Conservation (phyloP, 2,797 vertebrate species). For the Ciconia nigra region DNA sequence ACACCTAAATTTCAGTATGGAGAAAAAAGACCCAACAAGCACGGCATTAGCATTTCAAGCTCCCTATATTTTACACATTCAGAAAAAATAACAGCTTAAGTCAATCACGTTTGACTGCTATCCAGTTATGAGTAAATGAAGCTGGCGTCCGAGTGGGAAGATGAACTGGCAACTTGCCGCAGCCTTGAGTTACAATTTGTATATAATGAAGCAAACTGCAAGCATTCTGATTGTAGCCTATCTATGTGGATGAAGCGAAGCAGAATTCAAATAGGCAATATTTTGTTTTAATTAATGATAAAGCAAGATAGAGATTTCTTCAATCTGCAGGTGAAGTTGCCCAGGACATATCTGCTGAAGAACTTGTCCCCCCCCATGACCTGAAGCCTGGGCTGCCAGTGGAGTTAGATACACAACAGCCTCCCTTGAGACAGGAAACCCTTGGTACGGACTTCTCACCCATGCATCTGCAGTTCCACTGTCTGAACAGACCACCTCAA, state of each 20-base stretch:
- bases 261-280: neutral
- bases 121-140: neutral
- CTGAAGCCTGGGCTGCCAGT: neutral
- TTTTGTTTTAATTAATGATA: neutral
- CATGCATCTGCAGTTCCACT: neutral
- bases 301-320: neutral
- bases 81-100: conserved; percentile 1
- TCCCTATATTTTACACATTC: neutral
- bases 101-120: neutral
- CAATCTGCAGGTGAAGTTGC: neutral
- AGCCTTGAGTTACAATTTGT: conserved; percentile 6
- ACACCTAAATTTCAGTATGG: neutral
- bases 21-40: neutral
- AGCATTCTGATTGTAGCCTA: neutral
- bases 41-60: neutral
- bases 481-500: neutral
- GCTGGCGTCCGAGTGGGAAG: neutral
- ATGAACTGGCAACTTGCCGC: neutral
- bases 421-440: neutral
- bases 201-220: neutral
- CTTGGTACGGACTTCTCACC: neutral
- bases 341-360: neutral
- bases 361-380: neutral
- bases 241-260: neutral
- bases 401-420: neutral